Percentiles rank a stretch among this genome's conserved stretches.
phyloP scores from a whole-genome alignment of 2,797 vertebrate genomes.

The Hypotaenidia okinawae region DNA sequence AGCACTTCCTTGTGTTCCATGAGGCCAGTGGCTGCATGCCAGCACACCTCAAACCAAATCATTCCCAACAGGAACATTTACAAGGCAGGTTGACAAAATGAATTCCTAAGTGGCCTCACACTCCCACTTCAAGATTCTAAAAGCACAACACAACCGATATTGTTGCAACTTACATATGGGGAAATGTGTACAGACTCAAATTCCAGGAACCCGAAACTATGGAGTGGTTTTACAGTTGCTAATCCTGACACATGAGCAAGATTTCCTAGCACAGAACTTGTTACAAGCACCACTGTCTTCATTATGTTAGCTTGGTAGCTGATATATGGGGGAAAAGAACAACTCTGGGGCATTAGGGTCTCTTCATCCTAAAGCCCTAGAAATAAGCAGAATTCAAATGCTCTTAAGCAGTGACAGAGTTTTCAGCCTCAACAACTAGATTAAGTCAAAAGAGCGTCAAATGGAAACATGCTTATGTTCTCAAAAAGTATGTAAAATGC shows the following conservation, averaged over 20 bases:
- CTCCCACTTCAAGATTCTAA: neutral
- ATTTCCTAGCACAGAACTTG: neutral
- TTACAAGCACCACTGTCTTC: neutral
- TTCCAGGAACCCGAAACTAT: neutral
- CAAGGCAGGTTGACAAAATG: neutral
- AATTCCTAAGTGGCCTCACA: neutral
- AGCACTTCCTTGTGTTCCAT: neutral
- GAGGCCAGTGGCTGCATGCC: accelerated
- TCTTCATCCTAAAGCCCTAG: neutral
- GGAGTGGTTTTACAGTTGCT: neutral
- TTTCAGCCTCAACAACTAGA: neutral
- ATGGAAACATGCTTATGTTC: neutral
- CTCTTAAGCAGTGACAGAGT: neutral
- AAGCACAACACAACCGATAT: neutral
- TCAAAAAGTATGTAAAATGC: neutral
- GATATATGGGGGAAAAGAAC: neutral
- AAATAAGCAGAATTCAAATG: neutral
- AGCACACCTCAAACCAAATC: neutral
- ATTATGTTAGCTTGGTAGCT: neutral
- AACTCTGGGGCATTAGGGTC: neutral
- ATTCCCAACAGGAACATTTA: neutral
- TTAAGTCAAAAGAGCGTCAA: neutral
- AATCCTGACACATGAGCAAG: neutral
- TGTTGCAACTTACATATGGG: neutral
- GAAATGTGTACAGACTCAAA: neutral